Conservation (phyloP, 2,888 invertebrate species). For the Lasioglossum pauxillum region DNA sequence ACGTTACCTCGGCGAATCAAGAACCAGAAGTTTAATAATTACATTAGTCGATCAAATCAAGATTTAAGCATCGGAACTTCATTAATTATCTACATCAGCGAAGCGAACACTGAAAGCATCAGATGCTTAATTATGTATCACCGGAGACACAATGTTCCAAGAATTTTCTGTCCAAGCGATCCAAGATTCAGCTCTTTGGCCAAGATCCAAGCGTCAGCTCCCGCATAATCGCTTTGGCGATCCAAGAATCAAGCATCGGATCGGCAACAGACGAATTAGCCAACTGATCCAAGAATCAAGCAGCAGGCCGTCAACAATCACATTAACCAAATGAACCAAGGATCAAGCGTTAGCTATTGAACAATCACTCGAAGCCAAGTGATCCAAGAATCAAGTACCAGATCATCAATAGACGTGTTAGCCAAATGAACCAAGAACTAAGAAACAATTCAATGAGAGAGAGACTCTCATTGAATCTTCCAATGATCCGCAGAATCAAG, state of each 20-base stretch:
- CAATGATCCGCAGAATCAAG: background rate
- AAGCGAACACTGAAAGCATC: no score
- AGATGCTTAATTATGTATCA: background rate
- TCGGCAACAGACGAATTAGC: background rate
- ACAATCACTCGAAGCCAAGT: background rate
- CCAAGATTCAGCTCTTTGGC: background rate
- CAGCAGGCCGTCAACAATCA: background rate
- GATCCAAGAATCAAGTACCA: background rate
- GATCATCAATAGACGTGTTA: background rate
- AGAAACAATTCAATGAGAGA: no score
- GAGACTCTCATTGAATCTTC: no score
- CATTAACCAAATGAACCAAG: background rate
- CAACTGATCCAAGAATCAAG: background rate
- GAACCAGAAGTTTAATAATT: background rate
- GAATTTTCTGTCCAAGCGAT: background rate
- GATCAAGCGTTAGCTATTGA: background rate
- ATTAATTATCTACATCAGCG: background rate
- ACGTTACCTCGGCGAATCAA: background rate
- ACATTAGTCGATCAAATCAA: no score
- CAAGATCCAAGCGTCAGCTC: background rate
- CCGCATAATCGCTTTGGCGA: background rate
- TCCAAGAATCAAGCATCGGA: background rate
- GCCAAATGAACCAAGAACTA: no score
- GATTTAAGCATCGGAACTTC: background rate
- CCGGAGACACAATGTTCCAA: background rate